Evolutionary conservation across 2,888 invertebrate species (phyloP), one percentile per base, ranked within the genome.

Genomic region (Folsomia manolachei): DNA sequence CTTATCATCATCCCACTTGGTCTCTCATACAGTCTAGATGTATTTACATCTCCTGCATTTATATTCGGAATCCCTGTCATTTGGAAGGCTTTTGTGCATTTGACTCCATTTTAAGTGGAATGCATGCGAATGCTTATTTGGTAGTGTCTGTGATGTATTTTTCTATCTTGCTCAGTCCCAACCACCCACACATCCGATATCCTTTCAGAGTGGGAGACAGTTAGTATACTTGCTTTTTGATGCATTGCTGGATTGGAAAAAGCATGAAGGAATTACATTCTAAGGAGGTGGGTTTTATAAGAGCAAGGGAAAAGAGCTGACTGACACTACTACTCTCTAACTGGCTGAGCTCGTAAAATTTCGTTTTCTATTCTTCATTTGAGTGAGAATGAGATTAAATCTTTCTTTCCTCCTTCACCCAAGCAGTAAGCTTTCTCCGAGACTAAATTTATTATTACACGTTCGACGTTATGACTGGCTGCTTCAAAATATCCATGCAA

Each of bases 401-500:
- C 60, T 26, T 52, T 73, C 70, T 65, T 51, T 63, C n/a, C 53
- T 67, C 52, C n/a, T n/a, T n/a, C n/a, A n/a, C n/a, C n/a, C n/a
- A n/a, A 56, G 62, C 52, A 56, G n/a, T n/a, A n/a, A n/a, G 66
- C 72, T 62, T 67, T 70, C 68, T 56, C 68, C 61, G 26, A 56
- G 53, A n/a, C 7, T 39, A 39, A 39, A 39, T 39, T 39, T 39
- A 56, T 56, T 56, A n/a, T 56, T 56, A 56, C 21, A 21, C 56
- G 56, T 56, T 56, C 19, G 56, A 56, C 19, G 56, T 56, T 56
- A 56, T 56, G 21, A 56, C 56, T 56, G 21, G 11, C 19, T 56
- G 39, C 56, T 56, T 56, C 56, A 56, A 56, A 56, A 56, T 56
- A 56, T 56, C 56, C 56, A 56, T 56, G 56, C 56, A 56, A 56